These are phyloP conservation scores for Rhombomys opimus DNA, from an alignment of 2,113 vertebrate species.

Conservation along the genomic window DNA sequence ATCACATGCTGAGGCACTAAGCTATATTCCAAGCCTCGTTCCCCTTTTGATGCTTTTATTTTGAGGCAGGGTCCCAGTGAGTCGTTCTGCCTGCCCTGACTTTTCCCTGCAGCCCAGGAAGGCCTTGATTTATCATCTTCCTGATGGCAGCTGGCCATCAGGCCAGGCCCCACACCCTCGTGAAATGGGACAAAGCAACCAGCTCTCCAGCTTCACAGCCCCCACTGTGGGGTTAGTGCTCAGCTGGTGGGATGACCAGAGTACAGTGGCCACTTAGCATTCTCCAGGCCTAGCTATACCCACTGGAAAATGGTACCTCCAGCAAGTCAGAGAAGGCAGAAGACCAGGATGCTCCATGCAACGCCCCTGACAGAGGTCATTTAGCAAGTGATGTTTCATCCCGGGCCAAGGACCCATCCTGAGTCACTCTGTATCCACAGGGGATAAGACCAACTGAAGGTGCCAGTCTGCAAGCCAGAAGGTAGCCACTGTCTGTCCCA, in stretches of 20 bases:
- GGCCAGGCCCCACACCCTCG: no score
- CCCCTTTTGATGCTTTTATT: neutral
- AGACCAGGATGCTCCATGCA: neutral
- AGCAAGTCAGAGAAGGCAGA: neutral
- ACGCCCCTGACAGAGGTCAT: no score
- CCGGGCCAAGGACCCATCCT: neutral
- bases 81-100: neutral
- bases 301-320: neutral
- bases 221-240: fast-evolving
- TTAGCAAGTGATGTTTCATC: neutral
- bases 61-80: neutral
- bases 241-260: fast-evolving
- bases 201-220: neutral
- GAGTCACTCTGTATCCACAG: slow-evolving; percentile 59
- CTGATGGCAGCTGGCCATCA: neutral
- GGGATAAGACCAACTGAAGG: slow-evolving; percentile 70
- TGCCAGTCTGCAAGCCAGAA: neutral
- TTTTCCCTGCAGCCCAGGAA: neutral
- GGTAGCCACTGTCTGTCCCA: neutral
- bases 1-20: neutral
- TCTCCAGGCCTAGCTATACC: neutral
- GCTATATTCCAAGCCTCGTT: neutral
- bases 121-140: neutral
- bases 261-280: no score
- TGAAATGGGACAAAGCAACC: neutral